Conservation (phyloP, 2,113 vertebrate species). For the Naja naja region DNA sequence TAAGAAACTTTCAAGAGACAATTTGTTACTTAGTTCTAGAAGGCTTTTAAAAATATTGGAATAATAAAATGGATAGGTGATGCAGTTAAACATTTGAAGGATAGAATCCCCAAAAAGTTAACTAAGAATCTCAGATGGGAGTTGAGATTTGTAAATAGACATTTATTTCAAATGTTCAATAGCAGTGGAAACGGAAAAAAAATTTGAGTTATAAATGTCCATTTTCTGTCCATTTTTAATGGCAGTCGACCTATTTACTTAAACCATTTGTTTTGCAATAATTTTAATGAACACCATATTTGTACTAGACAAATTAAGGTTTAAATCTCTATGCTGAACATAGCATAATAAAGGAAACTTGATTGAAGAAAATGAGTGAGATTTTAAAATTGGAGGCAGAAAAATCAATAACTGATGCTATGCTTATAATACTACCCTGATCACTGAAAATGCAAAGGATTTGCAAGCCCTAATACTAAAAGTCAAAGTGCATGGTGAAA, state of each 20-base stretch:
- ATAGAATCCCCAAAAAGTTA: too few species aligned
- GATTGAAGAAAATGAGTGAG: background rate
- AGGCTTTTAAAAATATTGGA: background rate
- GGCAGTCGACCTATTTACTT: background rate
- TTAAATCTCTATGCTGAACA: background rate
- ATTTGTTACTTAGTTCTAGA: background rate
- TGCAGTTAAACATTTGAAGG: background rate
- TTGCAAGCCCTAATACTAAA: background rate
- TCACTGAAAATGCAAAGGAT: background rate
- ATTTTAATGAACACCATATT: background rate
- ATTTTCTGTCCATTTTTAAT: background rate
- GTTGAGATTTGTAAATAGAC: background rate
- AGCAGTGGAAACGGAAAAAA: background rate
- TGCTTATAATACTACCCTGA: background rate
- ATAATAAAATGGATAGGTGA: background rate
- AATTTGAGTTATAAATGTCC: background rate
- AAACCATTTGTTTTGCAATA: background rate
- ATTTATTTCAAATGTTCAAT: background rate
- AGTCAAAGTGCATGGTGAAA: background rate
- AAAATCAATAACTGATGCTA: background rate
- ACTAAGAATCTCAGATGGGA: background rate
- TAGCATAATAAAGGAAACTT: background rate
- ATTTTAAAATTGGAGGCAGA: background rate
- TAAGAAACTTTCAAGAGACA: background rate
- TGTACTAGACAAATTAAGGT: background rate